Percentiles rank a stretch among this genome's conserved stretches.
phyloP scores from a whole-genome alignment of 2,888 invertebrate species.

The Diarsia dahlii region DNA sequence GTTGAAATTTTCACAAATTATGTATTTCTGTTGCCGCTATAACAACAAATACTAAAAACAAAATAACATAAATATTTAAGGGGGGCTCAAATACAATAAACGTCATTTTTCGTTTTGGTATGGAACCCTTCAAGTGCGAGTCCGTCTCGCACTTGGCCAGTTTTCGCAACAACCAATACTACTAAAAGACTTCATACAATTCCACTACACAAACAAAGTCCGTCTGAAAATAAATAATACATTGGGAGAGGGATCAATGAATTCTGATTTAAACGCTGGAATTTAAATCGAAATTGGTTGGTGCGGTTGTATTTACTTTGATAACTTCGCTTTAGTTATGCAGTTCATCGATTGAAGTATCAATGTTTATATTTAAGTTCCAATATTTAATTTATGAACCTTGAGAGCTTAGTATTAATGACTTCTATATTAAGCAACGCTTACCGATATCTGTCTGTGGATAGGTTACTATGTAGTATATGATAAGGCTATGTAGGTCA shows the following conservation, averaged over 20 bases:
- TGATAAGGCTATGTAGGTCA: too few relatives aligned
- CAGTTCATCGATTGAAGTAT: conserved; percentile 3
- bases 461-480: background rate
- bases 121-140: too few relatives aligned
- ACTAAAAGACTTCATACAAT: background rate
- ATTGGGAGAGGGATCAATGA: background rate
- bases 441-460: background rate
- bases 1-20: too few relatives aligned
- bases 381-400: background rate
- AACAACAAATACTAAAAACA: too few relatives aligned
- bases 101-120: too few relatives aligned
- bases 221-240: conserved; percentile 2
- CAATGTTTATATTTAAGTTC: background rate
- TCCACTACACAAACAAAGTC: background rate
- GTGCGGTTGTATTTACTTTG: conserved; percentile 30
- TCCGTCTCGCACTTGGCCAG: background rate
- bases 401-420: background rate
- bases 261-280: conserved; percentile 7
- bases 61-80: too few relatives aligned
- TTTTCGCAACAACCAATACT: conserved; percentile 3
- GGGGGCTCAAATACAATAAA: too few relatives aligned
- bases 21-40: too few relatives aligned
- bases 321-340: conserved; percentile 25
- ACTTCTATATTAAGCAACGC: background rate
- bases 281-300: conserved; percentile 39